Conservation (phyloP, 2,113 vertebrate genomes). For the Nannobrachium achirus region DNA sequence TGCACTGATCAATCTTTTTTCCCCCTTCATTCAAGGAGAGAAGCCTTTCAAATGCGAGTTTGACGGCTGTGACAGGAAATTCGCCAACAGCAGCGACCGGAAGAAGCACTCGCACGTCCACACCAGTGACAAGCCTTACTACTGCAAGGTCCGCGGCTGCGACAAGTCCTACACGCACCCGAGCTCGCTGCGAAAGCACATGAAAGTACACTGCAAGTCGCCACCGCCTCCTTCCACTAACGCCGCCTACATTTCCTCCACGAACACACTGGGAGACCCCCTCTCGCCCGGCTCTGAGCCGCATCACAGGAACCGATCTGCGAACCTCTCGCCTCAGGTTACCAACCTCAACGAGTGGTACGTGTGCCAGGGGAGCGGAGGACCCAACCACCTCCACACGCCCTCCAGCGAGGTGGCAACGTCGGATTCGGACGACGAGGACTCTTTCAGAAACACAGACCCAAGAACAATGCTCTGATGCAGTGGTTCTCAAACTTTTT, state of each 20-base stretch:
- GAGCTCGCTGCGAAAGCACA: conserved; percentile 96
- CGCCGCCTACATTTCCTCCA: conserved; percentile 82
- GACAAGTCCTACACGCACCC: conserved; percentile 98
- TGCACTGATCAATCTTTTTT: conserved; percentile 28
- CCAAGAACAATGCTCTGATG: conserved; percentile 90
- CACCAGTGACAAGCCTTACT: conserved; percentile 97
- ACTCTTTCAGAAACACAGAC: conserved; percentile 87
- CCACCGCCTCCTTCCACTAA: conserved; percentile 86
- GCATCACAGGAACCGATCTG: conserved; percentile 77
- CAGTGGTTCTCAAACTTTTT: too few species aligned
- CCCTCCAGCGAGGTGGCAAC: conserved; percentile 90
- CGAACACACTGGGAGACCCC: conserved; percentile 81
- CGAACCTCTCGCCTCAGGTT: conserved; percentile 91
- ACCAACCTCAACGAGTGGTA: conserved; percentile 99
- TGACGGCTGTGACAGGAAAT: conserved; percentile 96
- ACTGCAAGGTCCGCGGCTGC: conserved; percentile 94
- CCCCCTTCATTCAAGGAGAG: conserved; percentile 84
- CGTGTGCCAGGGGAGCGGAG: conserved; percentile 91
- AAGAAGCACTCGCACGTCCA: conserved; percentile 98
- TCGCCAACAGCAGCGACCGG: conserved; percentile 96
- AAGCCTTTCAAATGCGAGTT: conserved; percentile 98
- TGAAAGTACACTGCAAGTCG: conserved; percentile 98
- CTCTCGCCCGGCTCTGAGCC: conserved; percentile 83
- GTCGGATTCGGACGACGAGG: conserved; percentile 90
- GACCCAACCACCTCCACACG: conserved; percentile 86